Conservation (phyloP, 2,888 invertebrate species). For the Cinara cedri region DNA sequence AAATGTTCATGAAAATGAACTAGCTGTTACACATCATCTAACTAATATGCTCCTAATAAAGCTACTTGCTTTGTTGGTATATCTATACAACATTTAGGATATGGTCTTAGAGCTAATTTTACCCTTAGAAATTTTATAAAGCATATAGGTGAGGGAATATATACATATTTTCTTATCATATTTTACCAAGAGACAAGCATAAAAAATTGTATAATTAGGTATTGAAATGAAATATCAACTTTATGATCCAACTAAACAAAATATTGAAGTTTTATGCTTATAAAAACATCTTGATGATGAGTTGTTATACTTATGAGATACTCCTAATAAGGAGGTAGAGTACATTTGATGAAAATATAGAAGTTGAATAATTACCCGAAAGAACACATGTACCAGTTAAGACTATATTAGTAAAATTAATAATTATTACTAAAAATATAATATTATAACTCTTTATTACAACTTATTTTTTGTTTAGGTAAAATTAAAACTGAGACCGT, state of each 20-base stretch:
- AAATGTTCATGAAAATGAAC: constrained; percentile 79
- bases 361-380: constrained; percentile 78
- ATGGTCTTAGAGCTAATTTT: constrained; percentile 84
- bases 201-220: constrained; percentile 62
- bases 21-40: constrained; percentile 87
- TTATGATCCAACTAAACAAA: constrained; percentile 91
- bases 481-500: constrained; percentile 79
- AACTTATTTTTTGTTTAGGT: constrained; percentile 65
- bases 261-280: constrained; percentile 86
- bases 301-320: constrained; percentile 87
- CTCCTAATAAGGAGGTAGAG: constrained; percentile 88
- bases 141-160: constrained; percentile 66
- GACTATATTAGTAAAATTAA: constrained; percentile 69
- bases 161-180: not conserved
- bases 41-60: constrained; percentile 84
- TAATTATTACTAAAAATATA: not conserved
- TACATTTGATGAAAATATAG: constrained; percentile 92
- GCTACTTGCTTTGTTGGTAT: constrained; percentile 89
- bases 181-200: not conserved
- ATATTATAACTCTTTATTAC: not conserved
- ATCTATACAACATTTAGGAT: constrained; percentile 83
- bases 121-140: constrained; percentile 92
- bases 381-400: constrained; percentile 82
- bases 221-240: constrained; percentile 80
- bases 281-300: constrained; percentile 92